Base-by-base conservation (phyloP, 2,888 invertebrate species). In the Lasius fuliginosus region DNA sequence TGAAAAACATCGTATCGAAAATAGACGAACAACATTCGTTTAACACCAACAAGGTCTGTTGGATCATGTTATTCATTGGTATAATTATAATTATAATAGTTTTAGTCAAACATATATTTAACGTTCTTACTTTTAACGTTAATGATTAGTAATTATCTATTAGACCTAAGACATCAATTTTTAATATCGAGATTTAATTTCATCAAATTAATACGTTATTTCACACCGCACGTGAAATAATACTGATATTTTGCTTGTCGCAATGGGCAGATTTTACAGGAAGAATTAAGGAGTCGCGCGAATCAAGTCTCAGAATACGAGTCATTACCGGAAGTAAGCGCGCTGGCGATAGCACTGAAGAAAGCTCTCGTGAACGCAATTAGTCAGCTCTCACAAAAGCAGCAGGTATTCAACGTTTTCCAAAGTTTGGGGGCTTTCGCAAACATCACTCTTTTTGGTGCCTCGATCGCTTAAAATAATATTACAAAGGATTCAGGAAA, bases 331-430 rank as follows among this genome's bases (percentile, higher is more conserved):
- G 95, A 94, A 90, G 92, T 95, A 42, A 90, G 91, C 84, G 88
- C 74, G 58, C 87, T 94, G 86, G 94, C 94, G 65, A 92, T 84
- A 67, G 92, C 88, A 71, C 83, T 95, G 85, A 94, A 92, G 87
- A 91, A 92, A 79, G 93, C 93, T 58, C 86, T 95, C 73, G 71
- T 92, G 89, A 93, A 94, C 60, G 89, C 93, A 86, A 87, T 91
- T 68, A 90, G 87, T 79, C 92, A 91, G 74, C 89, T 95, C 82
- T 90, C 90, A 87, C 90, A 92, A 90, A 93, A 92, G 93, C 94
- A 94, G 93, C 94, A 95, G 95, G 95, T 95, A 95, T 91, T 92
- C 92, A 88, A 91, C 91, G 90, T 90, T 93, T 93, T 91, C 93
- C 92, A 93, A 91, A 94, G 92, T 91, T 90, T 93, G 85, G 93